Percentiles rank a stretch among this genome's conserved stretches.
phyloP scores from a whole-genome alignment of 2,888 invertebrate genomes.

The Lapara coniferarum region DNA sequence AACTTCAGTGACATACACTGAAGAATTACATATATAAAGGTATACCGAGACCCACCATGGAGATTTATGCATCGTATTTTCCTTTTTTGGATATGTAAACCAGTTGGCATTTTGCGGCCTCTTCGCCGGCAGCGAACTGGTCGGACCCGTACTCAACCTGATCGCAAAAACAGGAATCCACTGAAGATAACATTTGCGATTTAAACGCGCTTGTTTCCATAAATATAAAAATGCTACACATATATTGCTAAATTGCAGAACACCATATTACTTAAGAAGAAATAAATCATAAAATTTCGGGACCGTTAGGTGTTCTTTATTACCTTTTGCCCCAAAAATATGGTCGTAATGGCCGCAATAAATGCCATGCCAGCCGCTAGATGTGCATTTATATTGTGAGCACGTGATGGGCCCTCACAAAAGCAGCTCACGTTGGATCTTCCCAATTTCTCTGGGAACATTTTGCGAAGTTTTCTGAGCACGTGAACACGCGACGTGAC shows the following conservation, averaged over 20 bases:
- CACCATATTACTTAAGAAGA: not conserved
- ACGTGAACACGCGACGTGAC: slow-evolving; percentile 43
- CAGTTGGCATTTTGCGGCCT: slow-evolving; percentile 21
- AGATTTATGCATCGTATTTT: slow-evolving; percentile 5
- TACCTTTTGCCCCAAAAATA: slow-evolving; percentile 7
- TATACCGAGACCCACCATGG: not conserved
- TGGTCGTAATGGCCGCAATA: slow-evolving; percentile 19
- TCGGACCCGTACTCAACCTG: slow-evolving; percentile 13
- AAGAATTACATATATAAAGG: too few species aligned
- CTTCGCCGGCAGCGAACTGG: slow-evolving; percentile 16
- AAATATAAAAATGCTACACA: not conserved
- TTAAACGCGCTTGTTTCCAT: not conserved
- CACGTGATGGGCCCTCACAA: slow-evolving; percentile 22
- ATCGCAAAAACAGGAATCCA: slow-evolving; percentile 19
- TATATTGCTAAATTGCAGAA: not conserved
- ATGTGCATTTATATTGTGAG: slow-evolving; percentile 20
- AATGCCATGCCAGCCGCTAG: slow-evolving; percentile 9
- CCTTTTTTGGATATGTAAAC: slow-evolving; percentile 14
- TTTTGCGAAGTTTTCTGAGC: slow-evolving; percentile 38
- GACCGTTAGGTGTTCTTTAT: slow-evolving; percentile 11
- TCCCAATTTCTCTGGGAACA: slow-evolving; percentile 41
- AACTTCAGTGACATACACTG: too few species aligned
- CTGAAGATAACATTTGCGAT: slow-evolving; percentile 16
- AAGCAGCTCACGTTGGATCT: slow-evolving; percentile 43
- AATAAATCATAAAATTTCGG: not conserved